Evolutionary conservation across 2,113 vertebrate genomes (phyloP).

Genomic region (Scopus umbretta): DNA sequence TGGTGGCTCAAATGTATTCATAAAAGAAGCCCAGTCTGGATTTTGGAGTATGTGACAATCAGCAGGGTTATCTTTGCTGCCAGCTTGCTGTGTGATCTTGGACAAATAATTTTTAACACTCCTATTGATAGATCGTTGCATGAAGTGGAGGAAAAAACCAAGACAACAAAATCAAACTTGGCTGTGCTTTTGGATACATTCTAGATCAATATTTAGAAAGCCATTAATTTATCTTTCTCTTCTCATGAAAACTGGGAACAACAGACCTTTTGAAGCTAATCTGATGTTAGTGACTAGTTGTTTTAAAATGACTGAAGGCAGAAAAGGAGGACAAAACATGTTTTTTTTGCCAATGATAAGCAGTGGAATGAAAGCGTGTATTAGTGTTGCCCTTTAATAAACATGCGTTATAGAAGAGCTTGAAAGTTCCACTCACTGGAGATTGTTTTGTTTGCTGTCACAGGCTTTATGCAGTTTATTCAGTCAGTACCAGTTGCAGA

Average conservation of each 20-base stretch:
- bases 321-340: background rate
- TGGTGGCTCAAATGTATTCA: background rate
- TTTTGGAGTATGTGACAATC: background rate
- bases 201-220: background rate
- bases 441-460: background rate
- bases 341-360: background rate
- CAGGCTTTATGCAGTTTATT: slow-evolving; percentile 99
- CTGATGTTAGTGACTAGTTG: background rate
- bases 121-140: background rate
- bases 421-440: background rate
- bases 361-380: background rate
- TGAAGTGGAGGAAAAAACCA: background rate
- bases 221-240: background rate
- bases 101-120: background rate
- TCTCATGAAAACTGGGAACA: background rate
- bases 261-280: background rate
- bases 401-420: background rate
- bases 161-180: background rate
- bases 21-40: background rate
- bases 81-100: background rate
- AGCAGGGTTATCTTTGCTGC: background rate
- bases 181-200: background rate
- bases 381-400: background rate
- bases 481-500: slow-evolving; percentile 98
- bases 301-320: background rate